Percentiles rank a stretch among this genome's conserved stretches.
phyloP scores from a whole-genome alignment of 2,888 invertebrate species.

The Stenoptilia bipunctidactyla region DNA sequence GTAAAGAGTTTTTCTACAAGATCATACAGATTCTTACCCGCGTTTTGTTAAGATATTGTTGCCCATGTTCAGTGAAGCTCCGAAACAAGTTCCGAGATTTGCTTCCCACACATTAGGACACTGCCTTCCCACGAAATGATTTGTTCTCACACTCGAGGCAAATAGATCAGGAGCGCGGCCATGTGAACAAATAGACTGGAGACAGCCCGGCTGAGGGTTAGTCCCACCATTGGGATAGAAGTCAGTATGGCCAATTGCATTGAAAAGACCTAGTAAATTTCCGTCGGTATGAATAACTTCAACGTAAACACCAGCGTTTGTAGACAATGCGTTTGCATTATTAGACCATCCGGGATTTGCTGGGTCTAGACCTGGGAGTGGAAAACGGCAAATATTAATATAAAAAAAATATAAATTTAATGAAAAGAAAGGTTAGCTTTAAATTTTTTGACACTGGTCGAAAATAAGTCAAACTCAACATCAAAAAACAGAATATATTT shows the following conservation, averaged over 20 bases:
- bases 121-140: slow-evolving; percentile 32
- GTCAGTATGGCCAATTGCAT: slow-evolving; percentile 34
- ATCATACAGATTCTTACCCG: slow-evolving; percentile 16
- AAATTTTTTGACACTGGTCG: too few relatives aligned
- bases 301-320: slow-evolving; percentile 33
- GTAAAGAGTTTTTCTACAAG: too few relatives aligned
- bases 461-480: too few relatives aligned
- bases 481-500: too few relatives aligned
- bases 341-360: slow-evolving; percentile 41
- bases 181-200: slow-evolving; percentile 37
- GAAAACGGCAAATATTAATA: not conserved
- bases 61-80: slow-evolving; percentile 30
- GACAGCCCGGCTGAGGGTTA: slow-evolving; percentile 45
- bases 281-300: slow-evolving; percentile 53
- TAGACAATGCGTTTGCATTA: slow-evolving; percentile 31
- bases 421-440: too few relatives aligned
- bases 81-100: slow-evolving; percentile 25
- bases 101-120: slow-evolving; percentile 33
- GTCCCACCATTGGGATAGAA: slow-evolving; percentile 56
- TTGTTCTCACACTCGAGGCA: slow-evolving; percentile 32
- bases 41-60: slow-evolving; percentile 29
- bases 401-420: too few relatives aligned
- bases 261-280: slow-evolving; percentile 37
- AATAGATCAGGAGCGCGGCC: slow-evolving; percentile 33
- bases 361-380: slow-evolving; percentile 38